Evolutionary conservation across 2,888 invertebrate species (phyloP).

Genomic region (Cancer borealis): DNA sequence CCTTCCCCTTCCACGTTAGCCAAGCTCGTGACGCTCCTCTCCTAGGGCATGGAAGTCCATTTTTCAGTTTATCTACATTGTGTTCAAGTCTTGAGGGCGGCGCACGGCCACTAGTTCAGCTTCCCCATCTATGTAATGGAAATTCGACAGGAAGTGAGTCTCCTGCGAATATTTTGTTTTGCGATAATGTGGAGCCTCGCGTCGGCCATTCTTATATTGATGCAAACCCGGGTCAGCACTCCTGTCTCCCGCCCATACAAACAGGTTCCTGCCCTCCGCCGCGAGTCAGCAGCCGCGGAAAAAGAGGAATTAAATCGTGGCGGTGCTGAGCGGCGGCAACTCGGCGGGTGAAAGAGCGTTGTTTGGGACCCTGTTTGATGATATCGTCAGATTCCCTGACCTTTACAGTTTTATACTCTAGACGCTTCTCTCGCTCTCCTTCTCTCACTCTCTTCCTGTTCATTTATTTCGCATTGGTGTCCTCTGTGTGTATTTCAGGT

Average conservation of each 20-base stretch:
- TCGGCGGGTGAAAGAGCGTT: constrained; percentile 16
- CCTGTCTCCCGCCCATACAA: constrained; percentile 22
- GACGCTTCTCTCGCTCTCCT: constrained; percentile 9
- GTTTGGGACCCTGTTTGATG: constrained; percentile 67
- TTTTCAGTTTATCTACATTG: constrained; percentile 41
- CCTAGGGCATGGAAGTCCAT: background rate
- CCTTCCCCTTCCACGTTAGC: background rate
- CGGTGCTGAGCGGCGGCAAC: background rate
- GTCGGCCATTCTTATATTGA: background rate
- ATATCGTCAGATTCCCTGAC: constrained; percentile 58
- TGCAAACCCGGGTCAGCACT: background rate
- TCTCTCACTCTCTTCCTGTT: constrained; percentile 20
- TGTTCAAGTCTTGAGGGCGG: background rate
- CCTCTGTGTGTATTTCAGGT: constrained; percentile 36
- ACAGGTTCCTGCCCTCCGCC: constrained; percentile 7
- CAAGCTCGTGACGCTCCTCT: background rate
- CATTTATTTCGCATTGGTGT: background rate
- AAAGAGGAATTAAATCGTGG: constrained; percentile 36
- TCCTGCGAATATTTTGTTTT: constrained; percentile 27
- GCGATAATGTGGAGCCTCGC: constrained; percentile 37
- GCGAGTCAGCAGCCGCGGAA: background rate
- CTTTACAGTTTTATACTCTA: constrained; percentile 64
- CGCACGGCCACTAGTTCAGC: background rate
- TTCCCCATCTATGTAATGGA: background rate
- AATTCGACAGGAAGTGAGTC: constrained; percentile 29